Percentiles rank a stretch among this genome's conserved stretches.
phyloP scores from a whole-genome alignment of 2,888 invertebrate genomes.

The Nomada goodeniana region DNA sequence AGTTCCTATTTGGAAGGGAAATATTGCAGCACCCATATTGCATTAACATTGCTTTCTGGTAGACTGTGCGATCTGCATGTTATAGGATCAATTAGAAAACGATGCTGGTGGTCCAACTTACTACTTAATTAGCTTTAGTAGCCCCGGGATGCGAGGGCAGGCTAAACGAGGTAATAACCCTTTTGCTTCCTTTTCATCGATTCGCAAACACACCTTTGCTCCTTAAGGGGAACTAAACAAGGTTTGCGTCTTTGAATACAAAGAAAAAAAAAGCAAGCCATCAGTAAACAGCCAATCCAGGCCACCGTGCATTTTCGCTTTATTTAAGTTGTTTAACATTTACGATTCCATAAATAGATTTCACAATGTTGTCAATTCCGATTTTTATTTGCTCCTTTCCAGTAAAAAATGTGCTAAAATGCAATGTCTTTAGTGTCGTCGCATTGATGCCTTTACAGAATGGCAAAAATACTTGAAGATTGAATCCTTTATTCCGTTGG shows the following conservation, averaged over 20 bases:
- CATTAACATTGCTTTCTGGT: too few relatives aligned
- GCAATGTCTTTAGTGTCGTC: slow-evolving; percentile 38
- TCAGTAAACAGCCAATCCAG: slow-evolving; percentile 16
- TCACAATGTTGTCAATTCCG: slow-evolving; percentile 37
- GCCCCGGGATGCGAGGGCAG: slow-evolving; percentile 49
- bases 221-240: slow-evolving; percentile 43
- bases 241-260: slow-evolving; percentile 44
- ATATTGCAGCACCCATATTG: background rate
- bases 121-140: slow-evolving; percentile 74
- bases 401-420: slow-evolving; percentile 68
- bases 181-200: slow-evolving; percentile 44
- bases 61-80: background rate
- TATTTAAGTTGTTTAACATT: background rate
- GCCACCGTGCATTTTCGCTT: background rate
- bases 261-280: slow-evolving; percentile 45
- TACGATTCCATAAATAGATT: slow-evolving; percentile 1
- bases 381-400: slow-evolving; percentile 48
- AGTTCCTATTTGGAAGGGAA: too few relatives aligned
- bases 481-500: slow-evolving; percentile 13
- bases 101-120: slow-evolving; percentile 75
- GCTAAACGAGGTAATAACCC: slow-evolving; percentile 48
- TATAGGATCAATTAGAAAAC: slow-evolving; percentile 36
- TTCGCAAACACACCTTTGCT: slow-evolving; percentile 42
- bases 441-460: slow-evolving; percentile 24
- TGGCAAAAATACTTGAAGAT: slow-evolving; percentile 28